Conservation (phyloP, 2,888 invertebrate genomes). For the Orthonychiurus folsomi region DNA sequence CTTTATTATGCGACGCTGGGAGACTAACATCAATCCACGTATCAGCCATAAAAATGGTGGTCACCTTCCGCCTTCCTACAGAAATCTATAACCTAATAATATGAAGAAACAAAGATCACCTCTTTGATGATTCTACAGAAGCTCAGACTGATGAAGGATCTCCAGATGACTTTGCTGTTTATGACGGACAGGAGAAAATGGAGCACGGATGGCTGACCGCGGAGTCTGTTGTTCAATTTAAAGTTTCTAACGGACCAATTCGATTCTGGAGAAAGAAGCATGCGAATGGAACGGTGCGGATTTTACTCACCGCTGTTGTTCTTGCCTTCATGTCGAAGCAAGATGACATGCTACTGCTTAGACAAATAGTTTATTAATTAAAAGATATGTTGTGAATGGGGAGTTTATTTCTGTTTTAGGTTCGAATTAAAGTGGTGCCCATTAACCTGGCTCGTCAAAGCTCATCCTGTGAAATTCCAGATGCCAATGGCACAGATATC, state of each 20-base stretch:
- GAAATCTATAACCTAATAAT: not conserved
- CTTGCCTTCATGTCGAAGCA: not conserved
- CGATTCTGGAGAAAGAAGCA: slow-evolving; percentile 58
- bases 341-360: no score
- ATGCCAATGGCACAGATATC: slow-evolving; percentile 32
- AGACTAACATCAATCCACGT: slow-evolving; percentile 64
- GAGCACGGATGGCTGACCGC: slow-evolving; percentile 76
- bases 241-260: slow-evolving; percentile 66
- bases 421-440: slow-evolving; percentile 55
- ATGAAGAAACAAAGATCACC: slow-evolving; percentile 5
- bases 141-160: not conserved
- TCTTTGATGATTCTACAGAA: slow-evolving; percentile 7
- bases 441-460: slow-evolving; percentile 52
- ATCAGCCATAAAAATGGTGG: slow-evolving; percentile 48
- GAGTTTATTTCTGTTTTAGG: slow-evolving; percentile 32
- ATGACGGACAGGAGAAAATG: slow-evolving; percentile 50
- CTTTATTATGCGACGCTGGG: slow-evolving; percentile 66
- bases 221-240: slow-evolving; percentile 74
- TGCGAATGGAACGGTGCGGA: slow-evolving; percentile 24
- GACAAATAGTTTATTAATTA: not conserved
- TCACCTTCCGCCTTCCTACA: no score
- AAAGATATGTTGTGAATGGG: not conserved
- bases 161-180: not conserved
- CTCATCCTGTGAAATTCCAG: slow-evolving; percentile 39
- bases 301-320: not conserved